These are phyloP conservation scores for Cheilinus undulatus DNA, from an alignment of 2,113 vertebrate genomes.

Conservation along the genomic window DNA sequence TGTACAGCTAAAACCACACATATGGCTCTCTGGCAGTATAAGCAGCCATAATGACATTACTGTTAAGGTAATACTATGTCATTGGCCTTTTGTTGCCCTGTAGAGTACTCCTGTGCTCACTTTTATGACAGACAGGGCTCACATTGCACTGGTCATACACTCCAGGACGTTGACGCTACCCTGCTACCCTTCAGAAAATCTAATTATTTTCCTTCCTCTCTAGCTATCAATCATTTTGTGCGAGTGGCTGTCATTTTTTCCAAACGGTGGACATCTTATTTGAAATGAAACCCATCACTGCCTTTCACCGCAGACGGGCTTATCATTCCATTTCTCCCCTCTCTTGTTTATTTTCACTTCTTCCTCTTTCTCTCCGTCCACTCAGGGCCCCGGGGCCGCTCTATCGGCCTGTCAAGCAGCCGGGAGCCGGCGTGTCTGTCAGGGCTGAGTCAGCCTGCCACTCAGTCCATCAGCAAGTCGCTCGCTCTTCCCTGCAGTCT, in stretches of 20 bases:
- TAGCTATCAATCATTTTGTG: conserved; percentile 55
- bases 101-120: neutral
- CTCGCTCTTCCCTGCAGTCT: conserved; percentile 48
- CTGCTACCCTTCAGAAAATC: conserved; percentile 34
- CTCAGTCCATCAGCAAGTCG: conserved; percentile 41
- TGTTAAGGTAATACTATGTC: neutral
- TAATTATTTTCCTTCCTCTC: conserved; percentile 56
- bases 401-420: conserved; percentile 55
- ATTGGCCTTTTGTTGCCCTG: neutral
- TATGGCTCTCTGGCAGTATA: conserved; percentile 5
- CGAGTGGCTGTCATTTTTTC: conserved; percentile 40
- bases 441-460: conserved; percentile 65
- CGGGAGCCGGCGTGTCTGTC: conserved; percentile 58
- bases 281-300: conserved; percentile 49
- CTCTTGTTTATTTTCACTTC: conserved; percentile 33
- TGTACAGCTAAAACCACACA: conserved; percentile 11
- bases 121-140: conserved; percentile 8
- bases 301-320: conserved; percentile 28
- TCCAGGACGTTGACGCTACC: conserved; percentile 23
- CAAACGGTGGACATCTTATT: conserved; percentile 57
- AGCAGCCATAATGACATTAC: neutral
- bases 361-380: conserved; percentile 39
- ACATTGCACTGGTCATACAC: conserved; percentile 2
- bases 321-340: conserved; percentile 26
- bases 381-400: conserved; percentile 32